A percentile compares a stretch with the other conserved stretches of the same genome.
Conservation (phyloP, 2,797 vertebrate genomes). For the Tauraco hartlaubi region DNA sequence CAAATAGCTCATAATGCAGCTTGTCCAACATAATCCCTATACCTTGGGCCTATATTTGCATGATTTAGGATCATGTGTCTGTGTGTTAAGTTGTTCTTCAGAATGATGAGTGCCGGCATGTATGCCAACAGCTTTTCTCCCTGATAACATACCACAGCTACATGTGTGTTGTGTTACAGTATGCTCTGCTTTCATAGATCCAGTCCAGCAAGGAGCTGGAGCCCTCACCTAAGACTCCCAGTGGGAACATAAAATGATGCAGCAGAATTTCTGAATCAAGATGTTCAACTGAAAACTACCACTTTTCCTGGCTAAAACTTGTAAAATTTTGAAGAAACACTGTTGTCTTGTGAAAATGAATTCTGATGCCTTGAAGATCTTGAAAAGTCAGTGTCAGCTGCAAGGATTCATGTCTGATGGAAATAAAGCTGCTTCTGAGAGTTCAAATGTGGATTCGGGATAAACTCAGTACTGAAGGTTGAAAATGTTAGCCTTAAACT, state of each 20-base stretch:
- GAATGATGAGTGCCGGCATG: neutral
- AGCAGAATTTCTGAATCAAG: neutral
- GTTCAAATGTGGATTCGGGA: neutral
- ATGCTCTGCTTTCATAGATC: neutral
- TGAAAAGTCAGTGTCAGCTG: neutral
- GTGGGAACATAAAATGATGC: neutral
- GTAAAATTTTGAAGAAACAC: neutral
- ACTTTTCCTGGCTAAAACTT: neutral
- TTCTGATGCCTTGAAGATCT: neutral
- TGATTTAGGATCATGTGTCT: neutral
- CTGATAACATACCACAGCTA: neutral
- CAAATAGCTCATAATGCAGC: neutral
- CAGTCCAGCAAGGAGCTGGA: neutral
- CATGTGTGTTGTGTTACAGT: neutral
- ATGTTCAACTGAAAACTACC: neutral
- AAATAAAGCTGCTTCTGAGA: constrained; percentile 16
- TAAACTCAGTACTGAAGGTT: neutral
- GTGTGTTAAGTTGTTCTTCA: neutral
- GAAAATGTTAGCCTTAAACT: constrained; percentile 42
- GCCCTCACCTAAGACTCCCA: neutral
- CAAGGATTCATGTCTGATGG: neutral
- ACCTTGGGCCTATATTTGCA: neutral
- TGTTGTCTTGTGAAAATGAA: neutral
- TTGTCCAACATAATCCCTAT: neutral
- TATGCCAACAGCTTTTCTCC: neutral